Percentiles rank a stretch among this genome's conserved stretches.
phyloP scores from a whole-genome alignment of 2,888 invertebrate species.

The Andrena flavipes region DNA sequence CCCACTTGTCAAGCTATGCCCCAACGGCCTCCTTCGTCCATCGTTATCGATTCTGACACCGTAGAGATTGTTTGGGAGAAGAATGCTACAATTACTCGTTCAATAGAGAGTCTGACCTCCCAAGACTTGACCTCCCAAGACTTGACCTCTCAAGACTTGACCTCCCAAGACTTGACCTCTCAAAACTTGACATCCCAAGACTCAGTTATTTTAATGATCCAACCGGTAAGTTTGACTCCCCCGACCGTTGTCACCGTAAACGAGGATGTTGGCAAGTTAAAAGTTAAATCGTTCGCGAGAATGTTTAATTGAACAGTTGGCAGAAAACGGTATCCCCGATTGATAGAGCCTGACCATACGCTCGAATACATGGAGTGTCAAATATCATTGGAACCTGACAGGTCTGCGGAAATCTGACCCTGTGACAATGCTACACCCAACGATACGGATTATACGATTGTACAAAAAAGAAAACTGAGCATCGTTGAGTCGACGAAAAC shows the following conservation, averaged over 20 bases:
- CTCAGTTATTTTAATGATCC: neutral
- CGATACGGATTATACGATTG: too few species aligned
- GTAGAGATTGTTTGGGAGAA: constrained; percentile 19
- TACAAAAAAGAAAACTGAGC: too few species aligned
- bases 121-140: neutral
- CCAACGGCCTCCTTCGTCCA: too few species aligned
- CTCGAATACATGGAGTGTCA: too few species aligned
- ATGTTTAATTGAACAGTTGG: constrained; percentile 37
- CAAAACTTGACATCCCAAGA: neutral
- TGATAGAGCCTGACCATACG: too few species aligned
- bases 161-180: neutral
- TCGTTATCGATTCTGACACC: neutral
- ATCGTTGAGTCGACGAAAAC: too few species aligned
- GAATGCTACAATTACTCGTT: neutral
- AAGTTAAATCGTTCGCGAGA: constrained; percentile 54
- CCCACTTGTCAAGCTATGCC: neutral
- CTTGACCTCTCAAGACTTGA: neutral
- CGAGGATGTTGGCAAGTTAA: constrained; percentile 21
- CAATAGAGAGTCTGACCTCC: neutral
- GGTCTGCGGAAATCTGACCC: too few species aligned
- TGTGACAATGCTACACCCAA: too few species aligned
- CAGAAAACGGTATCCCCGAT: neutral
- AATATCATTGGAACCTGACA: too few species aligned
- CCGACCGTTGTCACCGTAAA: neutral
- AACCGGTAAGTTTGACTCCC: neutral